A percentile compares a stretch with the other conserved stretches of the same genome.
phyloP scores from a whole-genome alignment of 2,888 invertebrate species.

The Lasioglossum pauxillum region DNA sequence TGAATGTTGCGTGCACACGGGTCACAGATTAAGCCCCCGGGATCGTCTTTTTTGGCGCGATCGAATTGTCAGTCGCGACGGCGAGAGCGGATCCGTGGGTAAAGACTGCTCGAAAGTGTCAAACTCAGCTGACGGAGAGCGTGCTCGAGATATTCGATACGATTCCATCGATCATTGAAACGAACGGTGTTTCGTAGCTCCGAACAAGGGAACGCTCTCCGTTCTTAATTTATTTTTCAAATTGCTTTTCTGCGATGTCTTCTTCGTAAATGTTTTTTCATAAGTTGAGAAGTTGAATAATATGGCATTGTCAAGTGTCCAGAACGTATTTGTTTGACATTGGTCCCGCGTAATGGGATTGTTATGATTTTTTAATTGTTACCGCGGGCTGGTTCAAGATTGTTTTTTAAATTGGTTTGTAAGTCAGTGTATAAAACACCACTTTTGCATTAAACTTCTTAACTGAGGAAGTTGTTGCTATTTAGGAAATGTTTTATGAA shows the following conservation, averaged over 20 bases:
- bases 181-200: constrained; percentile 17
- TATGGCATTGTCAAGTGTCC: not conserved
- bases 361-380: not conserved
- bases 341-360: not conserved
- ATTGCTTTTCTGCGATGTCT: not conserved
- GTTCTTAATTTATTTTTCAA: constrained; percentile 12
- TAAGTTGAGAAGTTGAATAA: not conserved
- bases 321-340: not conserved
- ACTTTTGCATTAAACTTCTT: no score
- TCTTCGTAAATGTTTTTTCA: not conserved
- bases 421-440: no score
- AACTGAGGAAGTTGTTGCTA: not conserved
- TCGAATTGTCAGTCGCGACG: constrained; percentile 44
- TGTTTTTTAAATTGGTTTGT: no score
- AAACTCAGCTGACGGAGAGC: constrained; percentile 44
- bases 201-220: not conserved
- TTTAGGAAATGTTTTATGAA: not conserved
- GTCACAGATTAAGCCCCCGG: constrained; percentile 55
- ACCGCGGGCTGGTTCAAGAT: not conserved
- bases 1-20: constrained; percentile 31
- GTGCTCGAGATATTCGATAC: constrained; percentile 43
- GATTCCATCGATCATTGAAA: constrained; percentile 54
- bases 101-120: constrained; percentile 54
- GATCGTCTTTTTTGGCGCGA: constrained; percentile 41
- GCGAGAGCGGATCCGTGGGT: constrained; percentile 23